Base-by-base conservation (phyloP, 2,113 vertebrate genomes). In the Cheilinus undulatus region DNA sequence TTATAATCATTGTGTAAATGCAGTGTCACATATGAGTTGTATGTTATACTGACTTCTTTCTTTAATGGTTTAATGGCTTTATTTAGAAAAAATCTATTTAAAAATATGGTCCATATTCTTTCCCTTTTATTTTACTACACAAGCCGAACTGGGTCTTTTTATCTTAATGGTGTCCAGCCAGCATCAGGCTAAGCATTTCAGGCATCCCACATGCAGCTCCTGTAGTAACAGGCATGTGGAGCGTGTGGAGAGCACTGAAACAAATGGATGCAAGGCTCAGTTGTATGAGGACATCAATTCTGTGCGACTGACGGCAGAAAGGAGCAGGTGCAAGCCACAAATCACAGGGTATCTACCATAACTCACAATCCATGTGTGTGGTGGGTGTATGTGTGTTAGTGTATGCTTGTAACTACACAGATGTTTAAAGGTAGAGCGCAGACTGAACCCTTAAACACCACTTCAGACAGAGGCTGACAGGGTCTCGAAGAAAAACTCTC, bases 301-400 rank as follows among this genome's bases (percentile, higher is more conserved):
- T 85, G 69, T 63, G 56, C 4, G 51, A 26, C 61, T 74, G 69
- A 78, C 45, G 63, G 74, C 59, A 74, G 72, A 80, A 72, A 68
- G 73, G 59, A 81, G 76, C 86, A 91, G 89, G 86, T 88, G 88
- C n/a, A 1, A 34, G 5, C 40, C 57, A 84, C 83, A 87, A 84
- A 80, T 86, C 69, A 78, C 59, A 75, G 36, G 24, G 79, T 64
- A 42, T 60, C 56, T 43, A 28, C 49, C 53, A 64, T 83, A 75
- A 78, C 46, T 77, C 60, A 80, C 28, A 22, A 45, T 45, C 38
- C 42, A 42, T 36, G 53, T 45, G 58, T 40, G 45, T 42, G 40
- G 38, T 30, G 43, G 51, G 66, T 32, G 57, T 61, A 40, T 64
- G 34, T 63, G 46, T 32, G 54, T 28, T 5, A 3, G 61, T 23